Evolutionary conservation across 1,140 invertebrate species (phyloP).

Genomic region (Bicyclus anynana): DNA sequence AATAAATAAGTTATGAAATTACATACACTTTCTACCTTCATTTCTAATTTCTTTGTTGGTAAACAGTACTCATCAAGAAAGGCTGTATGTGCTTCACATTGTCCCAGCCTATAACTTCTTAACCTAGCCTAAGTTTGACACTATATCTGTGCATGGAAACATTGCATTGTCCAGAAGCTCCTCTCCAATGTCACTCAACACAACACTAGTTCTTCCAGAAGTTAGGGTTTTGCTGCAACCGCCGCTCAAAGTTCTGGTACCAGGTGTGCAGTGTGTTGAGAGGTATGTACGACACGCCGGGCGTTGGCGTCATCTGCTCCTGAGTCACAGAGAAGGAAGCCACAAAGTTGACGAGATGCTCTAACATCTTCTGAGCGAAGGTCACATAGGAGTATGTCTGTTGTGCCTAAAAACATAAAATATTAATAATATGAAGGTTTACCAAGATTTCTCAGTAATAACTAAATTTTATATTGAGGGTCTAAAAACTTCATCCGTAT

Average conservation of each 20-base stretch:
- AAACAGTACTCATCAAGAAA: too few relatives aligned
- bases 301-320: slow-evolving; percentile 87
- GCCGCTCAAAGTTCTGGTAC: slow-evolving; percentile 94
- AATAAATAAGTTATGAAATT: too few relatives aligned
- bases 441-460: not conserved
- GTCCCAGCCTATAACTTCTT: too few relatives aligned
- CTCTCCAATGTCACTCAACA: not conserved
- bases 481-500: too few relatives aligned
- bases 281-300: slow-evolving; percentile 91
- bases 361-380: slow-evolving; percentile 95
- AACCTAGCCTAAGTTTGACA: too few relatives aligned
- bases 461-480: too few relatives aligned
- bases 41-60: too few relatives aligned
- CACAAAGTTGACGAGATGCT: slow-evolving; percentile 95
- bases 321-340: slow-evolving; percentile 92
- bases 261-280: slow-evolving; percentile 92
- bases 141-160: not conserved
- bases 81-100: too few relatives aligned
- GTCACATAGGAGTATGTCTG: slow-evolving; percentile 84
- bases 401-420: slow-evolving; percentile 56
- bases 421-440: not conserved
- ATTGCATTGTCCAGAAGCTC: not conserved
- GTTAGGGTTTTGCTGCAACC: slow-evolving; percentile 93
- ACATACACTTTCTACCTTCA: too few relatives aligned
- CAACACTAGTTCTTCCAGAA: slow-evolving; percentile 88